Base-by-base conservation (phyloP, 2,888 invertebrate genomes). In the Brenthis hecate region DNA sequence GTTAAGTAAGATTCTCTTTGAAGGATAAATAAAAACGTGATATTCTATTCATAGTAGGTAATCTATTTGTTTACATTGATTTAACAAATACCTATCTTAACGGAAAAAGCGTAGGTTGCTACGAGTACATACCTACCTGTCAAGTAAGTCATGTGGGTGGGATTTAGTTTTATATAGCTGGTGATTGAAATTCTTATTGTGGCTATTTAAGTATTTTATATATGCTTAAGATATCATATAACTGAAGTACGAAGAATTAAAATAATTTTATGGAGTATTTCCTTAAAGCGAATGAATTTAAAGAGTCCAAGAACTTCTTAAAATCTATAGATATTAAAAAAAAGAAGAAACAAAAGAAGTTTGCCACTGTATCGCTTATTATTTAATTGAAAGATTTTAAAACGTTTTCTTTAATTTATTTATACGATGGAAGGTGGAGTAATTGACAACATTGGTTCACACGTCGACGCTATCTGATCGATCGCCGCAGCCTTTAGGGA, bases 401-500 rank as follows among this genome's bases (percentile, higher is more conserved):
- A 11, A 60, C 11, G 36, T 48, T 28, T 28, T 0, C 48, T 28
- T 48, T 60, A n/a, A 60, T 50, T 50, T 48, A 50, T 60, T 28
- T 13, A 50, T 28, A 23, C 60, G 13, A 13, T 28, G 14, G 28
- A 48, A 60, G 50, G 50, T 60, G 32, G 57, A 16, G 56, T 57
- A 36, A 48, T 56, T 51, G 47, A 19, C 28, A 57, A 50, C 50
- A 23, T 43, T 36, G 48, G 53, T 47, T 62, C 56, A 66, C 69
- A 69, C 61, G 66, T 66, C 68, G 36, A 32, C 56, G 61, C 47
- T 66, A 69, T 66, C 61, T 56, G 54, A 69, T 66, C 61, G 66
- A 66, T 69, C 64, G 50, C 61, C 56, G 57, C 64, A 64, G 56
- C 61, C 56, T 62, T 66, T 61, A 56, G 48, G 53, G 61, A 13